Conservation (phyloP, 2,797 vertebrate genomes). For the Leptoclinus maculatus region DNA sequence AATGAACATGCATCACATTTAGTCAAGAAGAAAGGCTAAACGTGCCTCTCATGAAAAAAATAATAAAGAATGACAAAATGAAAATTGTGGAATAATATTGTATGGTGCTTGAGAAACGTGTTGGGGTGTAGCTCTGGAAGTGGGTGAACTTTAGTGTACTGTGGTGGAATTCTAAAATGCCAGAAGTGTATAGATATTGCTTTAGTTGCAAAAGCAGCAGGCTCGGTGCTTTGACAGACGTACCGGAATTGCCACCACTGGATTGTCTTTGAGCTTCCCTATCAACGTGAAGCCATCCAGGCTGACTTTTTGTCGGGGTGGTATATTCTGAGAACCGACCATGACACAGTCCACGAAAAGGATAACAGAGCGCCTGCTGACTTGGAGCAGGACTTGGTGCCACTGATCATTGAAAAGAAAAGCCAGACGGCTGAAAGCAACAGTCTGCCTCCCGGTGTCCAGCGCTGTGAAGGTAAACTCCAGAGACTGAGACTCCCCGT, state of each 20-base stretch:
- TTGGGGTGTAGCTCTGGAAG: not conserved
- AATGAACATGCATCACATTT: not conserved
- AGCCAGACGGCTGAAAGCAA: slow-evolving; percentile 82
- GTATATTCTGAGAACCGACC: slow-evolving; percentile 82
- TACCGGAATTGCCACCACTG: slow-evolving; percentile 88
- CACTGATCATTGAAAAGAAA: slow-evolving; percentile 90
- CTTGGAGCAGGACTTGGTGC: slow-evolving; percentile 88
- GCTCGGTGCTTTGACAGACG: slow-evolving; percentile 56
- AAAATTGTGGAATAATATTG: not conserved
- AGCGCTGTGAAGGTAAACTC: slow-evolving; percentile 86
- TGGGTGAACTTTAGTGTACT: not conserved
- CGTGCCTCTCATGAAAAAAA: not conserved
- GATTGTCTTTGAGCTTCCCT: slow-evolving; percentile 88
- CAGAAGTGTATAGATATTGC: not conserved
- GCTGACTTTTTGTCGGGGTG: slow-evolving; percentile 82
- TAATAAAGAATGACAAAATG: not conserved
- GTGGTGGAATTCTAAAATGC: not conserved
- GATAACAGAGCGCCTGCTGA: slow-evolving; percentile 81
- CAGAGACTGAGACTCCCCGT: slow-evolving; percentile 86
- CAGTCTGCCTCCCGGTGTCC: slow-evolving; percentile 78
- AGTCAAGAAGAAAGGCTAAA: not conserved
- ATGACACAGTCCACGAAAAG: slow-evolving; percentile 88
- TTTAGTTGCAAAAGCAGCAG: not conserved
- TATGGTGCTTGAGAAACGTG: not conserved
- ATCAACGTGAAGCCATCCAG: slow-evolving; percentile 88